A percentile compares a stretch with the other conserved stretches of the same genome.
phyloP scores from a whole-genome alignment of 2,797 vertebrate species.

The Bovichtus diacanthus region DNA sequence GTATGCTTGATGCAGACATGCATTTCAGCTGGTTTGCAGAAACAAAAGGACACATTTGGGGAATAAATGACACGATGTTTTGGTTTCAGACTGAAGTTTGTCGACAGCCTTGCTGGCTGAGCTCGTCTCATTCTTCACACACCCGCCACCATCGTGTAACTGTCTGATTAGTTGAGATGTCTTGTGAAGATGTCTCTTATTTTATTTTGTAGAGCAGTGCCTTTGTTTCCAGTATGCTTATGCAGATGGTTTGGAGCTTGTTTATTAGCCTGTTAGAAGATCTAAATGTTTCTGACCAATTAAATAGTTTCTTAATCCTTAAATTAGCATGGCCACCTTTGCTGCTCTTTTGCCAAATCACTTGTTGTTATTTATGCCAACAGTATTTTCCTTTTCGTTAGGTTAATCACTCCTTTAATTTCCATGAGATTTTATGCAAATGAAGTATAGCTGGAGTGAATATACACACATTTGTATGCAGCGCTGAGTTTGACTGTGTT shows the following conservation, averaged over 20 bases:
- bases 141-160: background rate
- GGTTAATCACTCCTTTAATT: conserved; percentile 35
- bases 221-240: background rate
- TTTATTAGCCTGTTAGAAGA: conserved; percentile 5
- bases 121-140: background rate
- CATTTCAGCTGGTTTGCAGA: conserved; percentile 2
- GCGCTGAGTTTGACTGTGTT: conserved; percentile 29
- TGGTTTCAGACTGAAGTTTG: conserved; percentile 9
- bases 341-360: conserved; percentile 27
- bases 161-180: conserved; percentile 19
- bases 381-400: conserved; percentile 16
- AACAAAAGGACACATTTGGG: conserved; percentile 21
- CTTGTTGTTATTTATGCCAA: conserved; percentile 16
- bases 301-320: conserved; percentile 32
- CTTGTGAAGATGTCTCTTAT: background rate
- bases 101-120: background rate
- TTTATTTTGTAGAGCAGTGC: background rate
- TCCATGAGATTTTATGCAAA: conserved; percentile 49
- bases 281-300: conserved; percentile 25
- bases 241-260: background rate
- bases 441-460: conserved; percentile 30
- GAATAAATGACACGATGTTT: background rate
- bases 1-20: background rate
- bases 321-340: conserved; percentile 26
- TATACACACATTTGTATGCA: conserved; percentile 56